These are phyloP conservation scores for Bos javanicus DNA, from an alignment of 2,113 vertebrate species.

Conservation along the genomic window DNA sequence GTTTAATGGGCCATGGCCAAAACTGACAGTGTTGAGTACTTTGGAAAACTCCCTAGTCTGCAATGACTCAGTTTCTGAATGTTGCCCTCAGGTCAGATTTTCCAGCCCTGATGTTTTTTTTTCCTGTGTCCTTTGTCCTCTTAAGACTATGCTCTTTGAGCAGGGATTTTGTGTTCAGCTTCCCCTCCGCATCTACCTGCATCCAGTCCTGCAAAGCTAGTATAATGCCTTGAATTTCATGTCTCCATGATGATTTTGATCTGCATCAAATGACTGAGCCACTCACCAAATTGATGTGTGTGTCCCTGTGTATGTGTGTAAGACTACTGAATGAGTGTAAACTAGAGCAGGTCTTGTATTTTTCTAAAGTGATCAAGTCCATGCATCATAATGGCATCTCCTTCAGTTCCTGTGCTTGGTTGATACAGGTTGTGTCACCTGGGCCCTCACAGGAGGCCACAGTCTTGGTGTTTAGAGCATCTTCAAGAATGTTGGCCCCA, in stretches of 20 bases:
- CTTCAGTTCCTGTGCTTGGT: not conserved
- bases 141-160: not conserved
- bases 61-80: not conserved
- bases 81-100: not conserved
- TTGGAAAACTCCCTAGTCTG: not conserved
- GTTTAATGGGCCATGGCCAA: not conserved
- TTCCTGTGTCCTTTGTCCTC: not conserved
- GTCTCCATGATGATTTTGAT: not conserved
- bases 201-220: not conserved
- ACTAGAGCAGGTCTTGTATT: not conserved
- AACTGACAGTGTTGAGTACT: not conserved
- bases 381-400: not conserved
- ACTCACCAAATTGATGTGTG: accelerated
- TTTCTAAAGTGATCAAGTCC: not conserved
- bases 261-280: not conserved
- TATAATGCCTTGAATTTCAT: not conserved
- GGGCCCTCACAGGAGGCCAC: not conserved
- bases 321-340: not conserved
- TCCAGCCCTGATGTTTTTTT: not conserved
- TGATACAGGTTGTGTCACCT: not conserved
- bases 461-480: too few species aligned
- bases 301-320: accelerated
- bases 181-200: too few species aligned
- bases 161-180: not conserved
- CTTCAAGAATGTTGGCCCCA: not conserved